Evolutionary conservation across 2,113 vertebrate genomes (phyloP).

Genomic region (Deroptyus accipitrinus): DNA sequence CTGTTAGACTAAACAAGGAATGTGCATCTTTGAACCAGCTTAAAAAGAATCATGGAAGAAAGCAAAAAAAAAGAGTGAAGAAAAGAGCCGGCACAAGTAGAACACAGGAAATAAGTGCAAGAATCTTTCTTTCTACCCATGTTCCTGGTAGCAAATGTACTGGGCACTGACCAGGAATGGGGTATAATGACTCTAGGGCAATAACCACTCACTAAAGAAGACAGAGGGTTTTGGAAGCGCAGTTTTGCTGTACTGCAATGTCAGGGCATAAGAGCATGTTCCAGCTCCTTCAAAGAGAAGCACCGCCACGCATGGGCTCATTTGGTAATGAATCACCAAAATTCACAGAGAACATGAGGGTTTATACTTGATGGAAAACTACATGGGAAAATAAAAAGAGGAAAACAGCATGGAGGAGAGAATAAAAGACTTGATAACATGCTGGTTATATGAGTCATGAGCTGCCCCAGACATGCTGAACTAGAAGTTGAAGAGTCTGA

Average conservation of each 20-base stretch:
- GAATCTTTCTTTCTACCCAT: background rate
- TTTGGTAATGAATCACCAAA: background rate
- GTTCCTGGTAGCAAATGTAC: background rate
- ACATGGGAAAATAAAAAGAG: background rate
- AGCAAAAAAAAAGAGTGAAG: background rate
- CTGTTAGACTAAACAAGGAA: background rate
- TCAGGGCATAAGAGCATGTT: background rate
- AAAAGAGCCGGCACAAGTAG: background rate
- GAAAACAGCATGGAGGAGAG: background rate
- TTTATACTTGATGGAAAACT: background rate
- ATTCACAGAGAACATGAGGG: accelerated
- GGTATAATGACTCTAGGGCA: background rate
- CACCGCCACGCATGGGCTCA: accelerated
- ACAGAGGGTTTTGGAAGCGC: background rate
- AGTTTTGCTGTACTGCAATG: background rate
- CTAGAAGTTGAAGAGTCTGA: background rate
- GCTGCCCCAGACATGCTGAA: background rate
- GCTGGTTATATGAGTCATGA: background rate
- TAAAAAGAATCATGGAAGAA: background rate
- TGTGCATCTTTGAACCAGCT: background rate
- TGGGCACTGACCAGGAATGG: background rate
- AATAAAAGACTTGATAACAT: background rate
- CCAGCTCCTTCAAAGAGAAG: background rate
- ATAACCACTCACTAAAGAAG: background rate
- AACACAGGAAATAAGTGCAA: background rate